phyloP scores from a whole-genome alignment of 2,113 vertebrate species.

The Sardina pilchardus region DNA sequence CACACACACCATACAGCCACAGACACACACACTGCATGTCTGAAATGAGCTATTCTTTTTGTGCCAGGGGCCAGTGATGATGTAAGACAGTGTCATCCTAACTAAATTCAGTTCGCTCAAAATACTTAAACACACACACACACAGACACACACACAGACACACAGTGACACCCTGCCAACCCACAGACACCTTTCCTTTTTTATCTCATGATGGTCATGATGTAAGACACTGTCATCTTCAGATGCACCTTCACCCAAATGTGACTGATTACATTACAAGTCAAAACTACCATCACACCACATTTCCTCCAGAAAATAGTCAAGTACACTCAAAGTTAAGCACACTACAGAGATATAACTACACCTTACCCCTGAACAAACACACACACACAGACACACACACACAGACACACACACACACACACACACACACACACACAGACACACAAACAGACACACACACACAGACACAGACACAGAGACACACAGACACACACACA shows the following conservation, averaged over 20 bases:
- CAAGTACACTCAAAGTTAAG: not conserved
- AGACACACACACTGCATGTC: not conserved
- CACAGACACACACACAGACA: not conserved
- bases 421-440: not conserved
- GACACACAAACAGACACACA: not conserved
- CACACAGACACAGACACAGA: not conserved
- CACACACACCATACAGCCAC: conserved; percentile 4
- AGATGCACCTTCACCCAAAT: not conserved
- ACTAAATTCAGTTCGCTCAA: not conserved
- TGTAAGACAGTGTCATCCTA: conserved; percentile 1
- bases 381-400: not conserved
- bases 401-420: not conserved
- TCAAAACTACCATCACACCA: not conserved
- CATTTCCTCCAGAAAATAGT: not conserved
- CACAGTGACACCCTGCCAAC: not conserved
- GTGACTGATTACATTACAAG: not conserved
- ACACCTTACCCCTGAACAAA: not conserved
- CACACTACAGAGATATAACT: too few relatives aligned
- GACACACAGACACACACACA: not conserved
- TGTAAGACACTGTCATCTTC: not conserved
- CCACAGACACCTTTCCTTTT: not conserved
- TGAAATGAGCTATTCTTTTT: not conserved
- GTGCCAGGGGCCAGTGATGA: not conserved
- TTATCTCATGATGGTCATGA: not conserved
- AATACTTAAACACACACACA: not conserved